phyloP scores from a whole-genome alignment of 2,797 vertebrate genomes.

The Otolemur crassicaudatus region DNA sequence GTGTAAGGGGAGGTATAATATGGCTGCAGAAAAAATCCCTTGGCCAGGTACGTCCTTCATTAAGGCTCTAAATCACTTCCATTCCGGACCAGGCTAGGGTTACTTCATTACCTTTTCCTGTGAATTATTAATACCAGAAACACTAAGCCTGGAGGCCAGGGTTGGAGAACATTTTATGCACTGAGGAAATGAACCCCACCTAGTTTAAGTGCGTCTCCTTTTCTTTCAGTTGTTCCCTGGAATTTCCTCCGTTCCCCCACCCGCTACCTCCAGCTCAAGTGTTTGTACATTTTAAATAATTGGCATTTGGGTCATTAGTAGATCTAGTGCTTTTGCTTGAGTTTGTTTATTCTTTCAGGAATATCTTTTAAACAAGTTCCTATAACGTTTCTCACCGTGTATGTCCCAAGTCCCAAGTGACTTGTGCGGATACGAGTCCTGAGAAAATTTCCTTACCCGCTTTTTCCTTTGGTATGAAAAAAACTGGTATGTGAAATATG shows the following conservation, averaged over 20 bases:
- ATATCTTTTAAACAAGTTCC: slow-evolving; percentile 32
- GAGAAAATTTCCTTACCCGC: not conserved
- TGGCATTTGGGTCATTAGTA: slow-evolving; percentile 17
- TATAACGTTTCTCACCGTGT: slow-evolving; percentile 47
- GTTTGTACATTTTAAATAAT: slow-evolving; percentile 60
- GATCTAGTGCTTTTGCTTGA: not conserved
- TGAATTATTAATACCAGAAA: slow-evolving; percentile 73
- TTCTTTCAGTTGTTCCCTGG: slow-evolving; percentile 64
- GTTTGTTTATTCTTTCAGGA: slow-evolving; percentile 59
- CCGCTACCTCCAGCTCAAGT: not conserved
- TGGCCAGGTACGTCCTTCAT: not conserved
- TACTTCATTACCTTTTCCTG: slow-evolving; percentile 73
- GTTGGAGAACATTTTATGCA: slow-evolving; percentile 8
- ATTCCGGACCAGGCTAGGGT: not conserved
- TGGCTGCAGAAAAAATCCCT: not conserved
- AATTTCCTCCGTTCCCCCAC: slow-evolving; percentile 66
- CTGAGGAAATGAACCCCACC: slow-evolving; percentile 72
- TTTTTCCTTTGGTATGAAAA: slow-evolving; percentile 40
- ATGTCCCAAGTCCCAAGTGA: slow-evolving; percentile 48
- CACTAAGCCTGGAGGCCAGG: slow-evolving; percentile 14
- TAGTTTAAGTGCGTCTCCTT: slow-evolving; percentile 70
- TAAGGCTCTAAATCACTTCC: slow-evolving; percentile 36
- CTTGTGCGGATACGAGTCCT: not conserved
- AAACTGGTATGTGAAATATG: slow-evolving; percentile 35
- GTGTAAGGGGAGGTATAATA: not conserved